Percentiles rank a stretch among this genome's conserved stretches.
These are phyloP conservation scores for Sander vitreus DNA, from an alignment of 2,113 vertebrate species.

Conservation along the genomic window DNA sequence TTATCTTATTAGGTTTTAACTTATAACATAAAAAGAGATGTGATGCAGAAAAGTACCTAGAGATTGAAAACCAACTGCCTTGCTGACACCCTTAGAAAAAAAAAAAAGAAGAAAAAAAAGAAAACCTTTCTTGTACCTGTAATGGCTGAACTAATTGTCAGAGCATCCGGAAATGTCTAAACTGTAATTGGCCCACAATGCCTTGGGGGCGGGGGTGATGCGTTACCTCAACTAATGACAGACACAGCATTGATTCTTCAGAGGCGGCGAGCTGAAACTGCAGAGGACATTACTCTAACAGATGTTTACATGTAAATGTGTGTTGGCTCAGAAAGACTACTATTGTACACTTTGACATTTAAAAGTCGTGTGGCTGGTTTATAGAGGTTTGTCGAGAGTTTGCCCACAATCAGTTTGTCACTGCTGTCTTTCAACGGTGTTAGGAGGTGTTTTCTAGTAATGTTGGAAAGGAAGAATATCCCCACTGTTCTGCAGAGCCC, in stretches of 20 bases:
- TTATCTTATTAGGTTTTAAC: background rate
- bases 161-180: conserved; percentile 51
- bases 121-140: conserved; percentile 30
- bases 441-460: background rate
- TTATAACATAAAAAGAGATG: background rate
- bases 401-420: background rate
- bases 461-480: background rate
- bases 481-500: conserved; percentile 4
- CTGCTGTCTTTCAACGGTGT: background rate
- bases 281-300: background rate
- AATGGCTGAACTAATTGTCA: conserved; percentile 53
- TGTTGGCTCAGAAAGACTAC: background rate
- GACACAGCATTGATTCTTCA: conserved; percentile 14
- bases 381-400: conserved; percentile 7
- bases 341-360: background rate
- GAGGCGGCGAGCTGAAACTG: background rate
- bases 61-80: background rate
- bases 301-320: background rate
- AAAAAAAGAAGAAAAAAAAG: background rate
- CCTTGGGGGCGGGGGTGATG: conserved; percentile 2
- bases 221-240: conserved; percentile 47
- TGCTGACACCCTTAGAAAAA: background rate
- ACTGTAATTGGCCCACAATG: conserved; percentile 43
- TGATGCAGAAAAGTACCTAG: background rate
- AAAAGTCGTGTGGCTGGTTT: background rate